Conservation (phyloP, 2,888 invertebrate genomes). For the Proisotoma minuta region DNA sequence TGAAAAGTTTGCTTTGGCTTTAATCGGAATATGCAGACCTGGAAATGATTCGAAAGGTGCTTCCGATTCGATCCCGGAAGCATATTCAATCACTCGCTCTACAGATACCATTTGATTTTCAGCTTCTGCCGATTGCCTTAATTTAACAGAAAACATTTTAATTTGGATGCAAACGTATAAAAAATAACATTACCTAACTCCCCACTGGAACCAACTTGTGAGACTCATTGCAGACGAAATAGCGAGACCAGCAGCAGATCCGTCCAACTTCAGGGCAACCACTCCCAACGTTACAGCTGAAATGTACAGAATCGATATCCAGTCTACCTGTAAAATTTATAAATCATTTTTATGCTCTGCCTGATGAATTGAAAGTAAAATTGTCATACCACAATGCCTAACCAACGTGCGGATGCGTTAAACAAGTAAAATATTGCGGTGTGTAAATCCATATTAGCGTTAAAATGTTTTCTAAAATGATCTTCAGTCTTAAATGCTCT, state of each 20-base stretch:
- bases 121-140: slow-evolving; percentile 67
- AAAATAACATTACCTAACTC: slow-evolving; percentile 50
- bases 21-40: slow-evolving; percentile 15
- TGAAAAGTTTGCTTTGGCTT: background rate
- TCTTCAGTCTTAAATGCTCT: slow-evolving; percentile 80
- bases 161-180: slow-evolving; percentile 10
- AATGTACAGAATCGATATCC: slow-evolving; percentile 77
- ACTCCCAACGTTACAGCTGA: slow-evolving; percentile 79
- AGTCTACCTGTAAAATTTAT: too few relatives aligned
- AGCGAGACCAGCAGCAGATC: slow-evolving; percentile 63
- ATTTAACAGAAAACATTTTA: slow-evolving; percentile 11
- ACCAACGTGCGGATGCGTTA: slow-evolving; percentile 81
- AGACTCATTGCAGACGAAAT: slow-evolving; percentile 67
- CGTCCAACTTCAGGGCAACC: slow-evolving; percentile 57
- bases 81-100: slow-evolving; percentile 55
- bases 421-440: slow-evolving; percentile 76
- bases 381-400: slow-evolving; percentile 89
- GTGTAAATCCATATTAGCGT: slow-evolving; percentile 61
- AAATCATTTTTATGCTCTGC: too few relatives aligned
- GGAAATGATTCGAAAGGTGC: slow-evolving; percentile 49
- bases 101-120: slow-evolving; percentile 51
- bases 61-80: slow-evolving; percentile 52
- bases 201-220: slow-evolving; percentile 57
- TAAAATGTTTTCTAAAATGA: slow-evolving; percentile 71
- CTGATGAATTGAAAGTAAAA: too few relatives aligned